Evolutionary conservation across 2,113 vertebrate genomes (phyloP).

Genomic region (Ctenodactylus gundi): DNA sequence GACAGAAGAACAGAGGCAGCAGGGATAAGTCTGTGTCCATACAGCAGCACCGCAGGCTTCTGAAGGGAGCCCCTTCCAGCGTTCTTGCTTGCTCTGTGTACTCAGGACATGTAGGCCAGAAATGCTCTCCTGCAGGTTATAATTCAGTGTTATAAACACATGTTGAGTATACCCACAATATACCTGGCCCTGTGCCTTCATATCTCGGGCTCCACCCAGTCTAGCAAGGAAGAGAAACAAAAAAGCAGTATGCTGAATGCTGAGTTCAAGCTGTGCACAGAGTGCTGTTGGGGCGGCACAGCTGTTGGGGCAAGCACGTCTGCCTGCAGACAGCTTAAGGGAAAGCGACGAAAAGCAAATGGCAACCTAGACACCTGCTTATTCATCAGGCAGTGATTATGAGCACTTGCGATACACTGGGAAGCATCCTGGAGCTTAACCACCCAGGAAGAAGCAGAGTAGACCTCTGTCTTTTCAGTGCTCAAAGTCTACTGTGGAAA

Average conservation of each 20-base stretch:
- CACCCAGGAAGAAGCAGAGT: background rate
- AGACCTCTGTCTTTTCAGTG: background rate
- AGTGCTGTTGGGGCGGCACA: accelerated
- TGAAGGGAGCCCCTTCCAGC: background rate
- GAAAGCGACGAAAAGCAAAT: background rate
- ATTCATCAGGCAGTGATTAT: background rate
- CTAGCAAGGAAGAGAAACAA: background rate
- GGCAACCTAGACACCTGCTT: background rate
- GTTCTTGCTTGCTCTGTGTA: background rate
- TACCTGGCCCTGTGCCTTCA: background rate
- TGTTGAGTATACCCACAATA: background rate
- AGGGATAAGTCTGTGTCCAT: background rate
- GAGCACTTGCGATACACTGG: accelerated
- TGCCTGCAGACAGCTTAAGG: background rate
- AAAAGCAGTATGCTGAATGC: background rate
- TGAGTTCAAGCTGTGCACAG: background rate
- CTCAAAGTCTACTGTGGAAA: background rate
- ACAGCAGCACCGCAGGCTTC: background rate
- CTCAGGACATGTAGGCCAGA: background rate
- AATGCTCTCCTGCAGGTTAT: background rate
- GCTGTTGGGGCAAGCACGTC: background rate
- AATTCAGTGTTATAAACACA: background rate
- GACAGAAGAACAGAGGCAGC: background rate
- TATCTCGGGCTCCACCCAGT: background rate
- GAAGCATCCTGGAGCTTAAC: background rate